These are phyloP conservation scores for Drosophila demipolita DNA, from an alignment of 2,888 invertebrate genomes.

Conservation along the genomic window DNA sequence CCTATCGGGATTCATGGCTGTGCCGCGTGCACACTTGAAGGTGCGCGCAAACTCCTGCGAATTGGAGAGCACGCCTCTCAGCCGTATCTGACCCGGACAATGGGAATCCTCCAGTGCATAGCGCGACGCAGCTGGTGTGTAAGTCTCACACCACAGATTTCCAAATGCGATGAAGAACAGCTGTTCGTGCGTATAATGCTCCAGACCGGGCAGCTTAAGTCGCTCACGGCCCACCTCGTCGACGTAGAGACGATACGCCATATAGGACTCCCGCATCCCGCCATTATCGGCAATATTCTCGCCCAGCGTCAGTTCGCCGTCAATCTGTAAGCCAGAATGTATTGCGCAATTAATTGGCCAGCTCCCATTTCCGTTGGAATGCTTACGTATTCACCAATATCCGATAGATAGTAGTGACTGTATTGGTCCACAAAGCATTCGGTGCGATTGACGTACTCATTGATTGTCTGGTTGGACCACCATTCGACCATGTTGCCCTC, in stretches of 20 bases:
- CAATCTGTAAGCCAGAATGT: slow-evolving; percentile 86
- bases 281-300: slow-evolving; percentile 95
- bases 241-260: slow-evolving; percentile 88
- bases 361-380: slow-evolving; percentile 12
- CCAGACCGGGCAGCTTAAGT: slow-evolving; percentile 89
- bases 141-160: slow-evolving; percentile 94
- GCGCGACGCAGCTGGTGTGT: slow-evolving; percentile 87
- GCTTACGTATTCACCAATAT: slow-evolving; percentile 88
- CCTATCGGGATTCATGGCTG: slow-evolving; percentile 86
- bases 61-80: slow-evolving; percentile 90
- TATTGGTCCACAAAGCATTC: slow-evolving; percentile 95
- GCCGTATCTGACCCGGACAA: slow-evolving; percentile 89
- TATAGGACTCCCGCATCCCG: slow-evolving; percentile 90
- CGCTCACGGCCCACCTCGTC: slow-evolving; percentile 87
- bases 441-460: slow-evolving; percentile 90
- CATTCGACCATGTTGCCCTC: slow-evolving; percentile 94
- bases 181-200: slow-evolving; percentile 89
- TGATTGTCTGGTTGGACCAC: slow-evolving; percentile 93
- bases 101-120: slow-evolving; percentile 90
- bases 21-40: slow-evolving; percentile 87
- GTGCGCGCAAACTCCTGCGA: slow-evolving; percentile 90
- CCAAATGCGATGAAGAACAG: slow-evolving; percentile 93
- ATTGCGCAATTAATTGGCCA: slow-evolving; percentile 6
- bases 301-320: slow-evolving; percentile 91
- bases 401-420: slow-evolving; percentile 88